Evolutionary conservation across 2,113 vertebrate genomes (phyloP).

Genomic region (Haemorhous mexicanus): DNA sequence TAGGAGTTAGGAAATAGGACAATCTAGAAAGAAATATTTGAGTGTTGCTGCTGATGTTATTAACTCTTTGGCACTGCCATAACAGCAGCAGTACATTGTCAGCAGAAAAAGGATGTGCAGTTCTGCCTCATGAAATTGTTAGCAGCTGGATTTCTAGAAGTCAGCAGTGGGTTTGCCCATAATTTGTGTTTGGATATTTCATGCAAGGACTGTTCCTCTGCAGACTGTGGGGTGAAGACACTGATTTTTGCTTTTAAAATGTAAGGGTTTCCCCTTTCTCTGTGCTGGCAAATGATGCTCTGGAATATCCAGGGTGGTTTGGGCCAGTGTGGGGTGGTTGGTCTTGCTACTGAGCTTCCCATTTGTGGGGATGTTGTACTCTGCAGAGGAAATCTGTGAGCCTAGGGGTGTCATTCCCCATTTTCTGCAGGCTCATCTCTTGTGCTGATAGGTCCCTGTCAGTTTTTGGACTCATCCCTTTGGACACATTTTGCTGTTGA

Average conservation of each 20-base stretch:
- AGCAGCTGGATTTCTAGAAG: slow-evolving; percentile 10
- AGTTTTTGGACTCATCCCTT: background rate
- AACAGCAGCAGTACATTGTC: background rate
- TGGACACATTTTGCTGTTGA: background rate
- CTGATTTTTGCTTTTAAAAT: background rate
- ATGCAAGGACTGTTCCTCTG: background rate
- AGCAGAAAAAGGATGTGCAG: background rate
- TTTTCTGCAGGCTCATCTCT: background rate
- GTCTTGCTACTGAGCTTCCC: background rate
- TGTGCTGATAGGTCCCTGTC: background rate
- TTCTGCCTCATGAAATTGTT: background rate
- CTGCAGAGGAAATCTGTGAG: background rate
- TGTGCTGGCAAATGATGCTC: background rate
- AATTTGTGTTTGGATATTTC: background rate
- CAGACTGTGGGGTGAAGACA: background rate
- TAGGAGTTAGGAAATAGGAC: background rate
- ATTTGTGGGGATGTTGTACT: background rate
- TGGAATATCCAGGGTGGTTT: background rate
- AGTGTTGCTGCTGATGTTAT: background rate
- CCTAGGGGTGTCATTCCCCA: no score
- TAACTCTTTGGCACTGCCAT: background rate
- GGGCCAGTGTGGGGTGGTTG: background rate
- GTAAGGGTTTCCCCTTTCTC: background rate
- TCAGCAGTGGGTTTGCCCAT: background rate
- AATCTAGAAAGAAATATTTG: background rate